These are phyloP conservation scores for Syngnathus typhle DNA, from an alignment of 2,113 vertebrate genomes.

Conservation along the genomic window DNA sequence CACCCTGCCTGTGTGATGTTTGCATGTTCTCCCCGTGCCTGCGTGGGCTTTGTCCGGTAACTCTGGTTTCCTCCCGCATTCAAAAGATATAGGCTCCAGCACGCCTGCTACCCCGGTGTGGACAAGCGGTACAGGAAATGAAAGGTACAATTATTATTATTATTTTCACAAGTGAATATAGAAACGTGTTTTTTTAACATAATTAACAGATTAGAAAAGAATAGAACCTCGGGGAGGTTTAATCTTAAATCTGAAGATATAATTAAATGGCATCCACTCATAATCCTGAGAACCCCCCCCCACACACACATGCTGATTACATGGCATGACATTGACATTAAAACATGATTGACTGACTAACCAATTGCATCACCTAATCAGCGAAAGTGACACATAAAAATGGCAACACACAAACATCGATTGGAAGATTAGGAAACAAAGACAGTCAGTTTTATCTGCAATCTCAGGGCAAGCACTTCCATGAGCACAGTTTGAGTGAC, in stretches of 20 bases:
- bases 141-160: too few relatives aligned
- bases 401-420: background rate
- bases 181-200: too few relatives aligned
- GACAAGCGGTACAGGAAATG: too few relatives aligned
- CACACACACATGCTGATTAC: background rate
- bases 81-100: too few relatives aligned
- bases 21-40: too few relatives aligned
- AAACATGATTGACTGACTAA: background rate
- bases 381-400: background rate
- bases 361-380: background rate
- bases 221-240: background rate
- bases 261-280: constrained; percentile 14
- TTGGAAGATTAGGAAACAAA: constrained; percentile 25
- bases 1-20: too few relatives aligned
- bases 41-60: too few relatives aligned
- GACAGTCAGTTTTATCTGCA: constrained; percentile 18
- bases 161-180: too few relatives aligned
- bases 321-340: background rate
- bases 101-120: too few relatives aligned
- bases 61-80: too few relatives aligned
- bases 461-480: constrained; percentile 10
- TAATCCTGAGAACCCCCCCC: background rate
- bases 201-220: too few relatives aligned
- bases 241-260: constrained; percentile 16
- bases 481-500: constrained; percentile 22